phyloP scores from a whole-genome alignment of 2,888 invertebrate species.

The Stenotaenia linearis region DNA sequence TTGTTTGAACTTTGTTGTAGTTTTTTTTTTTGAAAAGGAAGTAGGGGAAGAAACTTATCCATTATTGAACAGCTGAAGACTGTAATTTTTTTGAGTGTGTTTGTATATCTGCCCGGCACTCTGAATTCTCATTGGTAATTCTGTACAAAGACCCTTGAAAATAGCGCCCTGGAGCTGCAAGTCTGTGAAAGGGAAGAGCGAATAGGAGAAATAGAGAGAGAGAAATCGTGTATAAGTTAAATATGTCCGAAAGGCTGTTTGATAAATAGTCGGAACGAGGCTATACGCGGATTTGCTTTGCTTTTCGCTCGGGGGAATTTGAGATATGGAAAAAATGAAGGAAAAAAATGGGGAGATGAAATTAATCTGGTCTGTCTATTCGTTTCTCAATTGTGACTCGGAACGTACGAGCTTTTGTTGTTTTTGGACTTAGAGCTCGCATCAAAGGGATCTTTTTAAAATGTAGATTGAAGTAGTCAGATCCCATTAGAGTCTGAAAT shows the following conservation, averaged over 20 bases:
- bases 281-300: too few species aligned
- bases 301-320: not conserved
- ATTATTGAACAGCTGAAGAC: conserved; percentile 9
- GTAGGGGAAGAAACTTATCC: not conserved
- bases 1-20: too few species aligned
- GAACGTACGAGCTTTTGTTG: not conserved
- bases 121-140: not conserved
- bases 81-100: not conserved
- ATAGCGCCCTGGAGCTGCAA: not conserved
- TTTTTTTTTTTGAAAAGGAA: too few species aligned
- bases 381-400: not conserved
- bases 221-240: not conserved
- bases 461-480: not conserved
- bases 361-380: not conserved
- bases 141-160: conserved; percentile 9
- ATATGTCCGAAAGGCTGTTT: not conserved
- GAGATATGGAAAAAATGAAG: not conserved
- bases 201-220: not conserved
- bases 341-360: not conserved
- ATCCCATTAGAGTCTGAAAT: not conserved
- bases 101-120: not conserved
- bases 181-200: not conserved
- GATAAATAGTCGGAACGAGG: too few species aligned
- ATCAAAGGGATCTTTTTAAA: not conserved
- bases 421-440: not conserved